Evolutionary conservation across 2,888 invertebrate genomes (phyloP).

Genomic region (Nephrotoma flavescens): DNA sequence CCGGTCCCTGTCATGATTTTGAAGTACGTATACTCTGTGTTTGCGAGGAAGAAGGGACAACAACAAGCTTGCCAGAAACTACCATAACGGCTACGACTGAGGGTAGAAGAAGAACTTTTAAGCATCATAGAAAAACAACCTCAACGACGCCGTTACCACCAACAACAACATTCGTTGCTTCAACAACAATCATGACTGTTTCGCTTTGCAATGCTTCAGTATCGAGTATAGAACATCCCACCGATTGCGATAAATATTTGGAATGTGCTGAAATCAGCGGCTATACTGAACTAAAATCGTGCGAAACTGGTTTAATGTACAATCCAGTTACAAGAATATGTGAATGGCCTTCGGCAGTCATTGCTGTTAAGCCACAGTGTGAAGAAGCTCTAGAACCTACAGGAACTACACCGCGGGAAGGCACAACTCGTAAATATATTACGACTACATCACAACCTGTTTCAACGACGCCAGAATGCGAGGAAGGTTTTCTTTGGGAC

Average conservation of each 20-base stretch:
- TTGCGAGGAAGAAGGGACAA: conserved; percentile 29
- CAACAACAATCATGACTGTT: not conserved
- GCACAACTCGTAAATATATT: not conserved
- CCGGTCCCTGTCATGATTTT: conserved; percentile 59
- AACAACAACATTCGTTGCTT: not conserved
- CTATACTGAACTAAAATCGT: conserved; percentile 40
- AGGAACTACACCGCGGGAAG: not conserved
- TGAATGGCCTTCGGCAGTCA: conserved; percentile 42
- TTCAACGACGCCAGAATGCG: not conserved
- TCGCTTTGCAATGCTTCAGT: not conserved
- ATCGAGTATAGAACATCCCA: conserved; percentile 40
- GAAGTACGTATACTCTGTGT: conserved; percentile 64
- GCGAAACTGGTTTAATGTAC: conserved; percentile 42
- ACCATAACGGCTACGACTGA: not conserved
- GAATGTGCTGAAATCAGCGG: conserved; percentile 43
- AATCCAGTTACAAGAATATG: conserved; percentile 42
- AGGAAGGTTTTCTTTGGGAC: conserved; percentile 28
- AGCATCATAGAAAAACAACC: not conserved
- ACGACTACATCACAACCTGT: not conserved
- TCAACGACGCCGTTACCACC: not conserved
- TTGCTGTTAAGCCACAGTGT: conserved; percentile 41
- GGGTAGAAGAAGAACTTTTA: not conserved
- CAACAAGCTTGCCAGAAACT: not conserved
- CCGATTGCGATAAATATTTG: conserved; percentile 53
- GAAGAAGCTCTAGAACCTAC: conserved; percentile 9